Percentiles rank a stretch among this genome's conserved stretches.
phyloP scores from a whole-genome alignment of 2,797 vertebrate species.

The Melanotaenia trifasciata region DNA sequence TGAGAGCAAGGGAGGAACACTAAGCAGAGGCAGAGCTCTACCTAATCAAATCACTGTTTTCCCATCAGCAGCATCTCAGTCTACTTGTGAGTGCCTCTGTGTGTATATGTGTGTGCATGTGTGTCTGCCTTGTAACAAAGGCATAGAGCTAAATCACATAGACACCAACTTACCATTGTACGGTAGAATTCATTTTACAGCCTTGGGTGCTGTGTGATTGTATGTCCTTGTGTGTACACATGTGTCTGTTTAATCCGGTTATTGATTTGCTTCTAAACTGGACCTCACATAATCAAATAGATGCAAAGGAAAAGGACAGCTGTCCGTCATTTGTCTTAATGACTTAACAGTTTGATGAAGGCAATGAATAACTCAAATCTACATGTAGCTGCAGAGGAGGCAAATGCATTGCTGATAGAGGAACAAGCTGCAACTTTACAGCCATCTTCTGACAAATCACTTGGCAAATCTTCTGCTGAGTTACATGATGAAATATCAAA shows the following conservation, averaged over 20 bases:
- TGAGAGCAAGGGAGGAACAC: conserved; percentile 37
- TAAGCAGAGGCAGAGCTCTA: conserved; percentile 72
- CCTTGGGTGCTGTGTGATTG: conserved; percentile 46
- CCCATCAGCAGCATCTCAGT: conserved; percentile 78
- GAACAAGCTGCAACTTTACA: conserved; percentile 28
- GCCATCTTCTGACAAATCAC: conserved; percentile 20
- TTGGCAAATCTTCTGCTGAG: conserved; percentile 18
- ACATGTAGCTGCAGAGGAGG: conserved; percentile 48
- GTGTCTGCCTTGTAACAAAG: conserved; percentile 66
- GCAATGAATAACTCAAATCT: conserved; percentile 66
- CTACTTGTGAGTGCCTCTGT: conserved; percentile 28
- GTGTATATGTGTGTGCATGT: conserved; percentile 8
- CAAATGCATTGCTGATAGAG: conserved; percentile 40
- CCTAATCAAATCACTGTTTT: conserved; percentile 83
- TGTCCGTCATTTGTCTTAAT: conserved; percentile 79
- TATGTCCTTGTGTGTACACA: conserved; percentile 14
- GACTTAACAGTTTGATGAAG: conserved; percentile 75
- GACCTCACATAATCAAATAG: conserved; percentile 81
- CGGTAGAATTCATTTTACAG: conserved; percentile 71
- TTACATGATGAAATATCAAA: conserved; percentile 16
- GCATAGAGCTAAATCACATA: conserved; percentile 70
- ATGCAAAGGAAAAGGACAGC: conserved; percentile 74
- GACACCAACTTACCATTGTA: conserved; percentile 63
- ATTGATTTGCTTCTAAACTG: conserved; percentile 78
- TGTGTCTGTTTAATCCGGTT: conserved; percentile 71